phyloP scores from a whole-genome alignment of 1,140 invertebrate species.

The Myzus persicae region DNA sequence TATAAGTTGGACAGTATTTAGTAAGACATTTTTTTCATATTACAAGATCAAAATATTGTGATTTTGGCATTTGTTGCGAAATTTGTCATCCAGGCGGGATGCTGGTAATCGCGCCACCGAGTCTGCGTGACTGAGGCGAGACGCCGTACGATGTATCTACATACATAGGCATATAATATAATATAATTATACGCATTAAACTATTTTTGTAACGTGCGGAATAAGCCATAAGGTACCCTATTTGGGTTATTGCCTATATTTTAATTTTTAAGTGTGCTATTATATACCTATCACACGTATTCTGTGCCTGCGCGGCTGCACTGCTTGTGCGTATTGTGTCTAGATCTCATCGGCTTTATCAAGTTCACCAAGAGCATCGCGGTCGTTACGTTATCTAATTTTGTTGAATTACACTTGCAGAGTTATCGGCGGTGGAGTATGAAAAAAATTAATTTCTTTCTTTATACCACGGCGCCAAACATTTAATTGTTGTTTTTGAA shows the following conservation, averaged over 20 bases:
- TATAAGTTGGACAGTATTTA: too few species aligned
- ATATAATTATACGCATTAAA: not conserved
- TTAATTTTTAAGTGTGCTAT: not conserved
- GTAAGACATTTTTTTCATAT: too few species aligned
- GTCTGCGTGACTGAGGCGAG: not conserved
- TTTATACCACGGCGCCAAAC: not conserved
- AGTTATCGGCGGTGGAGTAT: not conserved
- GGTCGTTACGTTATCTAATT: not conserved
- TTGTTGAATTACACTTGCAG: conserved; percentile 7
- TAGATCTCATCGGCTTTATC: not conserved
- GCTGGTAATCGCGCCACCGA: not conserved
- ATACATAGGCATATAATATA: not conserved
- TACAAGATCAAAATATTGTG: too few species aligned
- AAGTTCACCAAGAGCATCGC: conserved; percentile 12
- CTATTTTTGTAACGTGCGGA: not conserved
- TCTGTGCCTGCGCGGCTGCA: not conserved
- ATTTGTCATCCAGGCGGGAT: too few species aligned
- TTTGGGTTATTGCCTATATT: not conserved
- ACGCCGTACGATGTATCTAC: not conserved
- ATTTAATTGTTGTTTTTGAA: not conserved
- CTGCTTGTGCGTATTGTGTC: not conserved
- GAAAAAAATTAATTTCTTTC: not conserved
- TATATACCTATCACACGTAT: not conserved
- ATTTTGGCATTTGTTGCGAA: too few species aligned
- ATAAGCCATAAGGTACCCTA: not conserved